Conservation (phyloP, 2,113 vertebrate species). For the Nettapus auritus region DNA sequence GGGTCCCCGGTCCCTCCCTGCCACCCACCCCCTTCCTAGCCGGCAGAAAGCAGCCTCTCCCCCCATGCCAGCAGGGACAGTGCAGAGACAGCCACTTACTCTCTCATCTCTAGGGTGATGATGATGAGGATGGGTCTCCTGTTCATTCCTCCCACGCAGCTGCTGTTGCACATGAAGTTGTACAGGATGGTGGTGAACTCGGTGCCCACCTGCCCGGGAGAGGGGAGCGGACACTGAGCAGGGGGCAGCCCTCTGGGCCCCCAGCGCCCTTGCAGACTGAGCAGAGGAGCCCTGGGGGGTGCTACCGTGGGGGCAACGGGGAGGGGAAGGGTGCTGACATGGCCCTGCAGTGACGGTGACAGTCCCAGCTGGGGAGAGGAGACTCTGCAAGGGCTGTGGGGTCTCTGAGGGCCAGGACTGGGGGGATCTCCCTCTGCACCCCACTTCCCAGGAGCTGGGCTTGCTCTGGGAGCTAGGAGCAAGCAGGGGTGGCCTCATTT, state of each 20-base stretch:
- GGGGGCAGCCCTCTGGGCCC: background rate
- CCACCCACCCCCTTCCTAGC: background rate
- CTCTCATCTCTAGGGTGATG: slow-evolving; percentile 94
- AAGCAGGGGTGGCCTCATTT: background rate
- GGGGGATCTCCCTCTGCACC: background rate
- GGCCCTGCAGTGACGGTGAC: background rate
- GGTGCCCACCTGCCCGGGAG: slow-evolving; percentile 88
- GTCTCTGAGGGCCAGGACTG: background rate
- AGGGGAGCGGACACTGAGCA: background rate
- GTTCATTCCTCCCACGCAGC: slow-evolving; percentile 99
- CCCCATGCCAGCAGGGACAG: fast-evolving
- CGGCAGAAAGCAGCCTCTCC: background rate
- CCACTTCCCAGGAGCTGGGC: fast-evolving
- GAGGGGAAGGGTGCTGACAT: background rate
- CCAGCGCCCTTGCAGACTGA: background rate
- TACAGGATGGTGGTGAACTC: slow-evolving; percentile 98
- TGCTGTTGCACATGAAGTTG: slow-evolving; percentile 99
- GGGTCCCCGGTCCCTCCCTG: background rate
- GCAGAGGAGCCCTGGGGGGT: background rate
- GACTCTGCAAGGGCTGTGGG: too few relatives aligned
- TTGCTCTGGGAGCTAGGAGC: fast-evolving
- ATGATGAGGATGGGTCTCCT: slow-evolving; percentile 97
- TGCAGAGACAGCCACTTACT: slow-evolving; percentile 80
- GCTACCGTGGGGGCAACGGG: background rate
- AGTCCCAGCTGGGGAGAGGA: background rate